Conservation (phyloP, 2,888 invertebrate genomes). For the Thalpophila matura region DNA sequence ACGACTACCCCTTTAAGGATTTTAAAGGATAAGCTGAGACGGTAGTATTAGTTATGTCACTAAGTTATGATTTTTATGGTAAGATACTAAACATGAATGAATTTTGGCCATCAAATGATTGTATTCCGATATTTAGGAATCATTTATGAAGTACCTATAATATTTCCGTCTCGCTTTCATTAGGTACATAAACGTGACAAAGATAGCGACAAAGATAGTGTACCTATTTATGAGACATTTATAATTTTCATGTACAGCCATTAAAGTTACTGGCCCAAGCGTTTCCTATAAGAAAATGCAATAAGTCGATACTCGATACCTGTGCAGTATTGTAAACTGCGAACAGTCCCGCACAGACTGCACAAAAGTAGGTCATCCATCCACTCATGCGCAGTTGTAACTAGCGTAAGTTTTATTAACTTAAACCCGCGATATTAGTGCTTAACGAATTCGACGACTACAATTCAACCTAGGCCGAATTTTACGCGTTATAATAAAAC, state of each 20-base stretch:
- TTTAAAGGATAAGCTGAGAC: background rate
- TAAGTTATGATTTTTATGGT: background rate
- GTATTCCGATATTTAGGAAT: too few relatives aligned
- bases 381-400: constrained; percentile 46
- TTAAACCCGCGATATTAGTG: constrained; percentile 12
- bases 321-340: constrained; percentile 8
- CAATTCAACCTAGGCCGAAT: too few relatives aligned
- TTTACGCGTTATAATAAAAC: background rate
- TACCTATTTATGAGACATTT: constrained; percentile 2
- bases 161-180: too few relatives aligned
- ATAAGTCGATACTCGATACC: constrained; percentile 16
- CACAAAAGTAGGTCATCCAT: constrained; percentile 45
- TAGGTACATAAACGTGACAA: too few relatives aligned
- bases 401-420: constrained; percentile 32
- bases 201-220: too few relatives aligned
- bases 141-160: too few relatives aligned
- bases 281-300: constrained; percentile 9
- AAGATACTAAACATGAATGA: too few relatives aligned
- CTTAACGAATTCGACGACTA: constrained; percentile 4
- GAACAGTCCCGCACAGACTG: constrained; percentile 37
- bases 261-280: background rate
- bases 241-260: background rate
- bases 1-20: background rate
- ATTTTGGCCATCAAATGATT: too few relatives aligned
- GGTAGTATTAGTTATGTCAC: background rate